Evolutionary conservation across 64 coral and sea anemone genomes (phyloP), one percentile per base, ranked within the genome.

Genomic region (Astreopora myriophthalma): DNA sequence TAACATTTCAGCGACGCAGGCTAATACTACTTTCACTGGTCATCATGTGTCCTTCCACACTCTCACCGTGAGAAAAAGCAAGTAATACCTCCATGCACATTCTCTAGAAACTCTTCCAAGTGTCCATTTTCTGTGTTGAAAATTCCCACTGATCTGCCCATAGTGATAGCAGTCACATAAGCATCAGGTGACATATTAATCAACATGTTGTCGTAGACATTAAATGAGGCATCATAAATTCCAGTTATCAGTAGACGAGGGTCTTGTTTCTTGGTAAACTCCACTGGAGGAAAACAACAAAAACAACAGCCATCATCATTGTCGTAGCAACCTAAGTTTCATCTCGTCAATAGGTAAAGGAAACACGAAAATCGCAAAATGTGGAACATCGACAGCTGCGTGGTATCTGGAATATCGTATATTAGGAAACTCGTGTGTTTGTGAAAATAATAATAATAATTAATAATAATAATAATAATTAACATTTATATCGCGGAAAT

Each of bases 171-270:
- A 17, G 94, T 95, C 68, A 99, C 90, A 70, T 99, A 99, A 44
- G 90, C 94, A 91, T 99, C 96, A 8, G 96, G 96, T 32, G 96
- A 95, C 86, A 99, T 95, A 9, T 87, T 67, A 32, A 99, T 95
- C 1, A 99, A 76, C 96, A 99, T 99, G 75, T 99, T 99, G 60
- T 95, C 84, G 51, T 93, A 93, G 22, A 93, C 76, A 8, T 80
- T 65, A 75, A 92, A 96, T 2, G 95, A 96, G 0, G 95, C 95
- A 31, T 92, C 94, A 66, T 99, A 99, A 34, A 95, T 91, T 39
- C 96, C 96, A 16, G 96, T 95, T 38, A 99, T 85, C 17, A 99
- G 34, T 6, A 99, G 51, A 74, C 89, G 87, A 25, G 96, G 96
- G 34, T 99, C 96, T 83, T 99, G 89, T 27, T 95, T 61, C 71